Base-by-base conservation (phyloP, 1,140 invertebrate species). In the Cepaea nemoralis region DNA sequence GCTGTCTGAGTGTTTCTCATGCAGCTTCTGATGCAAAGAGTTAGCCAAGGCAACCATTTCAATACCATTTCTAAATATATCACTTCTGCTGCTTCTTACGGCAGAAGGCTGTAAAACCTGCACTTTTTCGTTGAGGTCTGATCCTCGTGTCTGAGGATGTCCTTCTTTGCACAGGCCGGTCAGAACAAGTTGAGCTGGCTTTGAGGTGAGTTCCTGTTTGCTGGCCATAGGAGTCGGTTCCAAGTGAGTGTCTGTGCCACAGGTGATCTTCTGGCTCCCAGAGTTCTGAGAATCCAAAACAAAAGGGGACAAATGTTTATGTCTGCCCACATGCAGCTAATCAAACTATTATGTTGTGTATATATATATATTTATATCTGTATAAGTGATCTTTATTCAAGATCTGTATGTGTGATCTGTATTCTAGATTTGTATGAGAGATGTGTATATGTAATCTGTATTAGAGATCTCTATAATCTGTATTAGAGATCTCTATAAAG, bases 241-340 rank as follows among this genome's bases (percentile, higher is more conserved):
- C 69, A 71, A 27, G 5, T 24, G 35, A 10, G 2, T 22, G 37
- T 39, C 37, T 71, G 69, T 14, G n/a, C 42, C 50, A 12, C 10
- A 19, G 73, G 19, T 33, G 73, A 45, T 39, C 73, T 27, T n/a
- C 73, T 39, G 19, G 73, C 48, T 22, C 73, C 73, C 73, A 75
- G 73, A 35, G 50, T 22, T 50, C 73, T 75, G 45, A 14, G n/a
- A 33, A n/a, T n/a, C n/a, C n/a, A n/a, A n/a, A n/a, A n/a, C 19
- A 10, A 14, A 24, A 70, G 10, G 2, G 35, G n/a, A n/a, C n/a
- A n/a, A n/a, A n/a, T n/a, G n/a, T n/a, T n/a, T n/a, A n/a, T n/a
- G n/a, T n/a, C n/a, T n/a, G n/a, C n/a, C n/a, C n/a, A n/a, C n/a
- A n/a, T n/a, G n/a, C n/a, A n/a, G n/a, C n/a, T 48, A 19, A 48